These are phyloP conservation scores for Vesta saturnalis DNA, from an alignment of 2,888 invertebrate genomes.

Conservation along the genomic window DNA sequence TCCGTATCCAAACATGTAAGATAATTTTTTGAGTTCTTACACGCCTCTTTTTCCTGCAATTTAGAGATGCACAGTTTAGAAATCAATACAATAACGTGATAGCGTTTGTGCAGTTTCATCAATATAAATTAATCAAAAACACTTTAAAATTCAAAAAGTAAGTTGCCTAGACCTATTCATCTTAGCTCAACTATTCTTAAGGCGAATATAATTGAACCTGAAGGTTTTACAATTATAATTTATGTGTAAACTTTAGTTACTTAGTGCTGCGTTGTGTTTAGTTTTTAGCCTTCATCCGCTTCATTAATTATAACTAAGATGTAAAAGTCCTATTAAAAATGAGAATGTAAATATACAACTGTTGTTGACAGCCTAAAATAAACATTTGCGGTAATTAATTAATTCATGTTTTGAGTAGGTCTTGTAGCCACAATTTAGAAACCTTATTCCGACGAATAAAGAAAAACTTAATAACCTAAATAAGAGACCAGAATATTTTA, in stretches of 20 bases:
- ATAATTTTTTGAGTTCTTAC: too few relatives aligned
- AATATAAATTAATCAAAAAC: too few relatives aligned
- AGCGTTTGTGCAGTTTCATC: too few relatives aligned
- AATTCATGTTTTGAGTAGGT: conserved; percentile 4
- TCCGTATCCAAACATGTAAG: too few relatives aligned
- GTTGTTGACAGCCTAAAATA: conserved; percentile 4
- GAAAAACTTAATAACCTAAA: neutral
- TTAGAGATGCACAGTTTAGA: too few relatives aligned
- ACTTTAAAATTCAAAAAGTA: neutral
- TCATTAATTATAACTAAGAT: conserved; percentile 13
- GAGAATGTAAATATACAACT: conserved; percentile 11
- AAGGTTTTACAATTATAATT: conserved; percentile 9
- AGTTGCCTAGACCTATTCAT: neutral
- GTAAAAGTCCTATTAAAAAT: conserved; percentile 7
- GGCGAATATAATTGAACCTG: neutral
- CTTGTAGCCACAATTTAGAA: neutral
- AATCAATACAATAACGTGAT: too few relatives aligned
- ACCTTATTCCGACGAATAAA: neutral
- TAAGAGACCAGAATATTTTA: neutral
- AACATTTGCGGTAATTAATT: conserved; percentile 9
- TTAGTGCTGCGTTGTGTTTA: conserved; percentile 2
- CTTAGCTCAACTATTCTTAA: neutral
- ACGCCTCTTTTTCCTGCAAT: too few relatives aligned
- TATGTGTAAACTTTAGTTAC: conserved; percentile 11
- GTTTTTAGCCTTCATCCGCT: neutral